Evolutionary conservation across 2,888 invertebrate genomes (phyloP), one percentile per base, ranked within the genome.

Genomic region (Ellobium chinense): DNA sequence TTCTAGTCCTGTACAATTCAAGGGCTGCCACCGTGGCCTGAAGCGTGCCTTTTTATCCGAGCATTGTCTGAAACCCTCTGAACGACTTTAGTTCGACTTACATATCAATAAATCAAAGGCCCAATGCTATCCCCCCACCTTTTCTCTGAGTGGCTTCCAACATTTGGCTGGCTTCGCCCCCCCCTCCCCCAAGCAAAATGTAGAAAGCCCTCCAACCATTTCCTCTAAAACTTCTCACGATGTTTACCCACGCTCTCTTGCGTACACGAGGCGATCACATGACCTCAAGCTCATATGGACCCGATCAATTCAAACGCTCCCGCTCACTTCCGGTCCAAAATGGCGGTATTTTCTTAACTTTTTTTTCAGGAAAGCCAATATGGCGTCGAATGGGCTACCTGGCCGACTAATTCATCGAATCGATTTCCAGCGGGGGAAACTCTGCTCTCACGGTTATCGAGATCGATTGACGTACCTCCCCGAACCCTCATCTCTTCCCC

Each of bases 271-370:
- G 18, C 46, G 46, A 46, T 46, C 46, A 46, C 46, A 46, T 46
- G 46, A 46, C 46, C 46, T 18, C 46, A 46, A 46, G 46, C 46
- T 46, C 46, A 18, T 46, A 18, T 18, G 46, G 9, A 12, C 9
- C 9, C 46, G 46, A 46, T 46, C 46, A 46, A 46, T 46, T 46
- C 46, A 21, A 31, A n/a, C 60, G 75, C 37, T 21, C 75, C 63
- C 39, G 65, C 54, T 63, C 63, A 75, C 75, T 75, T 75, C 75
- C 75, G 75, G 75, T 65, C 46, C 34, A 37, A 46, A 63, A 75
- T 63, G 63, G 63, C 46, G 46, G n/a, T 46, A 46, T 46, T 46
- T 46, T 46, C 46, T 46, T 46, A 46, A 46, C 46, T 46, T 46
- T 46, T 46, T n/a, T 46, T 46, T 46, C 46, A 46, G 46, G 46